Percentiles rank a stretch among this genome's conserved stretches.
These are phyloP conservation scores for Brenthis ino DNA, from an alignment of 2,888 invertebrate genomes.

Conservation along the genomic window DNA sequence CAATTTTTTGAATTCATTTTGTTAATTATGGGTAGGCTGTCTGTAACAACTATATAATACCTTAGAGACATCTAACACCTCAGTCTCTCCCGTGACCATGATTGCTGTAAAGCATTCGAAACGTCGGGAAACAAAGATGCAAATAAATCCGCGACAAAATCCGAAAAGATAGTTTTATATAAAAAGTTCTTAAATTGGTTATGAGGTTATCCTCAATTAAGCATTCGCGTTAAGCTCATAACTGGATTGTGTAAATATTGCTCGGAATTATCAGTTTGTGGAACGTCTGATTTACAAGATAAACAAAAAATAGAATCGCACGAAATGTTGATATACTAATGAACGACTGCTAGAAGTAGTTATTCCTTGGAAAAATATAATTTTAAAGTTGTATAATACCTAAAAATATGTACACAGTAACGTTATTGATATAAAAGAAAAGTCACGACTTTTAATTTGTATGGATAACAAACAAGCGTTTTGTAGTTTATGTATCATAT, in stretches of 20 bases:
- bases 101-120: too few species aligned
- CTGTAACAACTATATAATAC: too few species aligned
- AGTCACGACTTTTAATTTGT: too few species aligned
- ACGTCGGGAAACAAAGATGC: too few species aligned
- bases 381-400: background rate
- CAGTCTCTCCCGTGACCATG: too few species aligned
- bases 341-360: background rate
- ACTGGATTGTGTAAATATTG: background rate
- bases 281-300: background rate
- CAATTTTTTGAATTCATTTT: too few species aligned
- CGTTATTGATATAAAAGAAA: background rate
- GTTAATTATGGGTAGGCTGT: too few species aligned
- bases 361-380: background rate
- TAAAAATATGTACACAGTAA: conserved; percentile 1
- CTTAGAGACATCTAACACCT: too few species aligned
- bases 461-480: too few species aligned
- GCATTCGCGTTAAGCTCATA: background rate
- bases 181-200: background rate
- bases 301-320: background rate
- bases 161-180: too few species aligned
- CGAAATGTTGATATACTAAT: conserved; percentile 3
- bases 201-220: background rate
- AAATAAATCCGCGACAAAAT: too few species aligned
- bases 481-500: too few species aligned
- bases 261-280: background rate